Evolutionary conservation across 37 sponge, comb jelly and placozoan species (phyloP), one percentile per base, ranked within the genome.

Genomic region (Axinella damicornis): DNA sequence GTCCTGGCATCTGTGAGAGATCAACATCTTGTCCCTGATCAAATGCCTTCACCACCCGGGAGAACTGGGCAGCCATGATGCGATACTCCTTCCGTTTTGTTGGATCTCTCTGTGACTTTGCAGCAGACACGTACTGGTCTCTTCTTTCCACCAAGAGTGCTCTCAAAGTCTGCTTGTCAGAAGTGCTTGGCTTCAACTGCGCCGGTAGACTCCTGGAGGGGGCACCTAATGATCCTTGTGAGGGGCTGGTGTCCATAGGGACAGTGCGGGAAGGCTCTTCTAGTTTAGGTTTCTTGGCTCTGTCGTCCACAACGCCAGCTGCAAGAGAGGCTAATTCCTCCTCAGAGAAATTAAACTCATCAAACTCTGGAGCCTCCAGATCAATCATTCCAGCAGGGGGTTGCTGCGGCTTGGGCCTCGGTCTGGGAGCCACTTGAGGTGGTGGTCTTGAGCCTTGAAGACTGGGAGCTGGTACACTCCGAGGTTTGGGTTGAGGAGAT

Each of bases 1-100:
- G 93, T 0, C 84, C 84, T 14, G 96, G 96, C 79, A 92, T 92
- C 36, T 82, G 78, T 1, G 56, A 56, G 24, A 95, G 68, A 57
- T 92, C 96, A 6, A 95, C 38, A 6, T 79, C 65, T 37, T 82
- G 77, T 20, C 88, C 91, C 32, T 37, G 25, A 12, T 86, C 85
- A 0, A 90, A 70, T n/a, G 80, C 90, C 55, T 87, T 87, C 32
- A 90, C 35, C 14, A 89, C 85, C 20, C 78, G 78, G 16, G 38
- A 24, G 66, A 94, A 94, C 73, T 80, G 78, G 19, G 80, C 80
- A 74, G 88, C 91, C 39, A 76, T 90, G 21, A 73, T 21, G 0
- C 69, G 72, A 39, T 84, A 82, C 64, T 87, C 77, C 55, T 70
- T 83, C 25, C 25, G 16, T 39, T 65, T 71, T 9, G 65, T 38